Evolutionary conservation across 1,140 invertebrate genomes (phyloP).

Genomic region (Drosophila eugracilis): DNA sequence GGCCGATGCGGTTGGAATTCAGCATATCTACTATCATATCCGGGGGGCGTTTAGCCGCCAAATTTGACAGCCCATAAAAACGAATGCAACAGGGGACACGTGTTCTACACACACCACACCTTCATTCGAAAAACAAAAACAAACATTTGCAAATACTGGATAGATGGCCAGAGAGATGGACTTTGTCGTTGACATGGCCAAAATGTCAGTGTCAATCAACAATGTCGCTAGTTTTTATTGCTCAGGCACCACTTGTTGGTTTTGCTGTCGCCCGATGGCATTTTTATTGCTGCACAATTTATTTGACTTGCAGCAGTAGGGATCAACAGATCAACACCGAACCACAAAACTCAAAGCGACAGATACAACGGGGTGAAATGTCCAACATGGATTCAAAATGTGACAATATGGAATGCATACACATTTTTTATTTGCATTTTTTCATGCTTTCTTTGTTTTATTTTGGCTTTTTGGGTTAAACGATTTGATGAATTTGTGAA

Average conservation of each 20-base stretch:
- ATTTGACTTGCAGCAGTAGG: constrained; percentile 65
- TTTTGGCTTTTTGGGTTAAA: not conserved
- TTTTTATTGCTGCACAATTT: constrained; percentile 73
- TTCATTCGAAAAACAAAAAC: constrained; percentile 10
- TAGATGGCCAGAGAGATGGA: constrained; percentile 17
- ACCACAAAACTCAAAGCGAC: constrained; percentile 20
- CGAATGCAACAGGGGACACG: constrained; percentile 38
- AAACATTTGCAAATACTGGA: constrained; percentile 19
- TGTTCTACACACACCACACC: constrained; percentile 19
- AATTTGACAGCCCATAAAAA: constrained; percentile 50
- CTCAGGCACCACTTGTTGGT: constrained; percentile 24
- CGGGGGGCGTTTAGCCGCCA: constrained; percentile 38
- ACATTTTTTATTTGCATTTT: constrained; percentile 24
- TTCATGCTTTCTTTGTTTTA: not conserved
- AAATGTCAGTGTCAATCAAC: constrained; percentile 79
- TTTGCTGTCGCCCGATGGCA: constrained; percentile 50
- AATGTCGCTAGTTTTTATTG: constrained; percentile 64
- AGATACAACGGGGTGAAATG: constrained; percentile 36
- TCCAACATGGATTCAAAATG: constrained; percentile 46
- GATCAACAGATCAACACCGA: constrained; percentile 37
- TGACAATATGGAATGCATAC: constrained; percentile 57
- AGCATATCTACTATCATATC: constrained; percentile 33
- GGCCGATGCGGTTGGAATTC: constrained; percentile 22
- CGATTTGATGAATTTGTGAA: too few relatives aligned
- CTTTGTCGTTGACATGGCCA: constrained; percentile 63